These are phyloP conservation scores for Myrmecophaga tridactyla DNA, from an alignment of 2,113 vertebrate genomes.

Conservation along the genomic window DNA sequence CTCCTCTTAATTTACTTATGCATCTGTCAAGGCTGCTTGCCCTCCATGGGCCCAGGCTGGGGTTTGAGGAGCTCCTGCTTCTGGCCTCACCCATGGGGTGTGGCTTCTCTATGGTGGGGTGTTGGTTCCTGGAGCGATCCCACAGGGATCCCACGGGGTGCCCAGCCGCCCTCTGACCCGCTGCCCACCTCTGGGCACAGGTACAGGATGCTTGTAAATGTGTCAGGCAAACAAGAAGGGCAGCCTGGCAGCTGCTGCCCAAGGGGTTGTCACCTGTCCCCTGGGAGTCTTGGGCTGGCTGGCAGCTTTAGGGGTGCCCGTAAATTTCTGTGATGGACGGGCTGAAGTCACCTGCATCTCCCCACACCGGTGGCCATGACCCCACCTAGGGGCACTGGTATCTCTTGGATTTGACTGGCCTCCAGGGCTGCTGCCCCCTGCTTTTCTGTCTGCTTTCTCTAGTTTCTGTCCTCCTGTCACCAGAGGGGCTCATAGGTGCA, in stretches of 20 bases:
- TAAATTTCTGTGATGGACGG: background rate
- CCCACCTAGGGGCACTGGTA: background rate
- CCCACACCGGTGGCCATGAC: background rate
- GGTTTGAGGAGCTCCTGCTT: background rate
- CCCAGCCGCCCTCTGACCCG: background rate
- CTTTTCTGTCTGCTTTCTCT: background rate
- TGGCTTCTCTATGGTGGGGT: background rate
- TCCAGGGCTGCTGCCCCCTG: accelerated
- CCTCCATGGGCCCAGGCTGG: accelerated
- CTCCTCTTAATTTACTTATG: background rate
- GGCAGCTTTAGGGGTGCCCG: background rate
- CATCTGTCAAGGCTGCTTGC: accelerated
- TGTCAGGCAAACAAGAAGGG: background rate
- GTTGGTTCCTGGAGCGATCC: background rate
- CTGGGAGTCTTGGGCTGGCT: background rate
- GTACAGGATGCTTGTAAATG: accelerated
- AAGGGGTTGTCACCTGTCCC: background rate
- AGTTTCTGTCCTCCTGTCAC: background rate
- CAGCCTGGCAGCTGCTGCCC: too few relatives aligned
- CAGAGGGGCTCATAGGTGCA: background rate
- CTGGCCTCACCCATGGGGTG: background rate
- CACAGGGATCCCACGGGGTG: background rate
- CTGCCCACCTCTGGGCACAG: background rate
- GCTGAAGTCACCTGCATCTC: background rate
- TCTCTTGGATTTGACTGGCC: background rate